Evolutionary conservation across 2,113 vertebrate genomes (phyloP), one percentile per base, ranked within the genome.

Genomic region (Hylia prasina): DNA sequence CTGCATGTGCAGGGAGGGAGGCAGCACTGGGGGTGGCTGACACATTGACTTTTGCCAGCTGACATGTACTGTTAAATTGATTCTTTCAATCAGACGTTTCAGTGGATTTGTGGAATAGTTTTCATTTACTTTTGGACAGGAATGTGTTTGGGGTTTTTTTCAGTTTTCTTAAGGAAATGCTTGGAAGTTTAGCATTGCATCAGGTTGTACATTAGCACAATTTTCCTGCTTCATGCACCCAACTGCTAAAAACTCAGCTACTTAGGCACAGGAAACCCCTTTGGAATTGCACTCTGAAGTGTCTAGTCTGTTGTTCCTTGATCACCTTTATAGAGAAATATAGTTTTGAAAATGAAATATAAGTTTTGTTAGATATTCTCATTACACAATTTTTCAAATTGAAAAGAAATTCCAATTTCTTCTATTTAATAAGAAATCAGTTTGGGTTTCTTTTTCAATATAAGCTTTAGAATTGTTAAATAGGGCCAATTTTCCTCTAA

Each of bases 81-180:
- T 81, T 58, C 60, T 56, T 94, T 90, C 64, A 35, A 22, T 65
- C 30, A 58, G 31, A 69, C 57, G 23, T 80, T 95, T 63, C 39
- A 27, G 18, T 47, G 33, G 24, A 37, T 63, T 66, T 66, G 27
- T 69, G 45, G 30, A 51, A 50, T n/a, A 63, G 33, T 63, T 95
- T 87, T 66, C 70, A 21, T 63, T 82, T 85, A 31, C 39, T 77
- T 73, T 73, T 35, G 11, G 35, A 25, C 9, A 63, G 47, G 80
- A 84, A 66, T 22, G 28, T 73, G 18, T 35, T 60, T 6, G 1
- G 0, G 1, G 0, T 44, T 44, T 44, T 42, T 44, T 44, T 44
- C 7, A 31, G 6, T 68, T 89, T 82, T 94, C n/a, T 16, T 68
- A 64, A 57, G 27, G 68, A 90, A 96, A 64, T 82, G 7, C 33